phyloP scores from a whole-genome alignment of 64 coral and sea anemone species.

The Pocillopora damicornis region DNA sequence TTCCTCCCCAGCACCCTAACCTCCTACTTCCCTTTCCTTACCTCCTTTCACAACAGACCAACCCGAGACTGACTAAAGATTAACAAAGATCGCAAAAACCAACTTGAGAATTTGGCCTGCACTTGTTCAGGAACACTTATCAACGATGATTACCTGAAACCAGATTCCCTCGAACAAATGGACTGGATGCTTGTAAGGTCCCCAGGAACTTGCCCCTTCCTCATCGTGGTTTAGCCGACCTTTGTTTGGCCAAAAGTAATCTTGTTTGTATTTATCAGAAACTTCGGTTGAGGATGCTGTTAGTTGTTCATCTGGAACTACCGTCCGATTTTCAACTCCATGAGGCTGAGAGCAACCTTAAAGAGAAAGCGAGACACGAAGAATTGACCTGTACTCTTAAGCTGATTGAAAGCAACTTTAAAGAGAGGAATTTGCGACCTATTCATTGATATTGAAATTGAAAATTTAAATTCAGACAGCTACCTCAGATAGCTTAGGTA shows the following conservation, averaged over 20 bases:
- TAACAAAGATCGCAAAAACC: no score
- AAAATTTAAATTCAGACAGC: no score
- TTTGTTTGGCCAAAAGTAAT: conserved; percentile 24
- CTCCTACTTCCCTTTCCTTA: no score
- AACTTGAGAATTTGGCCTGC: background rate
- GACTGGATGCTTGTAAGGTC: background rate
- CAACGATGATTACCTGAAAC: conserved; percentile 25
- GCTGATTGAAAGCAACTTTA: no score
- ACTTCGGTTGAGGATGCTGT: conserved; percentile 10
- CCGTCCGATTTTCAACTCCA: conserved; percentile 27
- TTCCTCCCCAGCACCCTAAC: no score
- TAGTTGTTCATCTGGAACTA: conserved; percentile 21
- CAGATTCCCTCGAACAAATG: background rate
- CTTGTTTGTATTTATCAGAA: background rate
- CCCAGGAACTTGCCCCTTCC: background rate
- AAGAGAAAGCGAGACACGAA: background rate
- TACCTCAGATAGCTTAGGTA: no score
- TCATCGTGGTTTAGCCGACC: conserved; percentile 12
- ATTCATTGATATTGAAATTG: no score
- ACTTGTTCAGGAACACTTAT: background rate
- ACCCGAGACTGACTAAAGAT: no score
- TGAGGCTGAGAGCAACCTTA: conserved; percentile 16
- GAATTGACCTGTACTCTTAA: no score
- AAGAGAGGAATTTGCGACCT: no score
- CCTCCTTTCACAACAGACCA: no score